A percentile compares a stretch with the other conserved stretches of the same genome.
These are phyloP conservation scores for Acinonyx jubatus DNA, from an alignment of 2,113 vertebrate species.

Conservation along the genomic window DNA sequence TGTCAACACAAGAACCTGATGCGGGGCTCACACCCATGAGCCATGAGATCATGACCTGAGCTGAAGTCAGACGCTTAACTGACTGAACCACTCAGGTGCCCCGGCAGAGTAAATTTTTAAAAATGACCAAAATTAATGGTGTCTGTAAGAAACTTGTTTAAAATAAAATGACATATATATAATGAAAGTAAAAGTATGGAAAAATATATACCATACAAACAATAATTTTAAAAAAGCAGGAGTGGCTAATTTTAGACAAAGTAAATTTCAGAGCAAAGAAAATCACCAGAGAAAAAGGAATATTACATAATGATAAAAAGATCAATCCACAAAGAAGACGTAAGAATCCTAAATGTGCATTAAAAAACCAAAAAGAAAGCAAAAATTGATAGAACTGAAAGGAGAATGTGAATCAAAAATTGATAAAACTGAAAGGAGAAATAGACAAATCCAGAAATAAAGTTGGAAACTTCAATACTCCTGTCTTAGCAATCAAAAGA, in stretches of 20 bases:
- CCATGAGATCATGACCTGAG: too few relatives aligned
- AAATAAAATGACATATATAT: not conserved
- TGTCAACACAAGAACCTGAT: too few relatives aligned
- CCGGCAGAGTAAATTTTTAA: not conserved
- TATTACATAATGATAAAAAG: not conserved
- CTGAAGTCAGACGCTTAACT: too few relatives aligned
- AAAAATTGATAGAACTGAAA: not conserved
- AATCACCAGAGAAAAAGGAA: not conserved
- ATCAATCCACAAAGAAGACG: not conserved
- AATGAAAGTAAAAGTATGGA: not conserved
- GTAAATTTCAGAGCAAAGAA: not conserved
- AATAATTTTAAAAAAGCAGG: not conserved
- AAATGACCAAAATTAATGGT: not conserved
- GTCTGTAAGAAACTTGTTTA: not conserved
- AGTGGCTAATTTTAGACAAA: not conserved
- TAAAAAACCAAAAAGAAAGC: not conserved
- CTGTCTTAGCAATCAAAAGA: not conserved
- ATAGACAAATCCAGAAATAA: not conserved
- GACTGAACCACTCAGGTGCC: too few relatives aligned
- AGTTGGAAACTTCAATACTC: not conserved
- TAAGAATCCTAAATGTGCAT: not conserved
- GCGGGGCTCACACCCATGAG: too few relatives aligned
- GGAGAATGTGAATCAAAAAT: not conserved
- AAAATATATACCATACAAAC: not conserved
- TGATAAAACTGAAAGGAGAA: not conserved